Evolutionary conservation across 1,140 invertebrate species (phyloP).

Genomic region (Drosophila dunni): DNA sequence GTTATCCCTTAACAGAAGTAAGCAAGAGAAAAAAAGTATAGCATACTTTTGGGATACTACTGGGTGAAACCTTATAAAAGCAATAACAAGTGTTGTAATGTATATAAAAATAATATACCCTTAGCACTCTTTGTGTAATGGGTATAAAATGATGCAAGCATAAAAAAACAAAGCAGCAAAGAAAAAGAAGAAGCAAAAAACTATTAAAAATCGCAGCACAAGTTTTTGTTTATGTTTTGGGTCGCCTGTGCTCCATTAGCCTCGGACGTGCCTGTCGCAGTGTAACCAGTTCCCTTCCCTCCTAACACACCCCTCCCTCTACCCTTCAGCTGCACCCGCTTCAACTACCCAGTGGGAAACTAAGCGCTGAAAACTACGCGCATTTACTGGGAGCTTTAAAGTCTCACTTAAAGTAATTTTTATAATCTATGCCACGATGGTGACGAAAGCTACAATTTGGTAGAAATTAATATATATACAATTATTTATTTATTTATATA

Average conservation of each 20-base stretch:
- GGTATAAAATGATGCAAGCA: neutral
- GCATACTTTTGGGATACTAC: neutral
- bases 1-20: too few species aligned
- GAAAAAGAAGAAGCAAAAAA: conserved; percentile 42
- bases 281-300: neutral
- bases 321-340: neutral
- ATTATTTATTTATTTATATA: too few species aligned
- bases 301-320: neutral
- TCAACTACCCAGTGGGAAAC: too few species aligned
- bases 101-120: neutral
- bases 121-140: neutral
- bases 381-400: too few species aligned
- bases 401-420: too few species aligned
- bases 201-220: conserved; percentile 76
- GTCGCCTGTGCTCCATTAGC: conserved; percentile 72
- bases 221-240: conserved; percentile 81
- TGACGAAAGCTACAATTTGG: too few species aligned
- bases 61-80: too few species aligned
- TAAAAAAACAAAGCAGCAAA: conserved; percentile 15
- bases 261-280: conserved; percentile 50
- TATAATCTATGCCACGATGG: too few species aligned
- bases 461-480: too few species aligned
- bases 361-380: too few species aligned
- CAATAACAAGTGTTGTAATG: too few species aligned
- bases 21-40: too few species aligned